Evolutionary conservation across 1,140 invertebrate species (phyloP), one percentile per base, ranked within the genome.

Genomic region (Bombus waltoni): DNA sequence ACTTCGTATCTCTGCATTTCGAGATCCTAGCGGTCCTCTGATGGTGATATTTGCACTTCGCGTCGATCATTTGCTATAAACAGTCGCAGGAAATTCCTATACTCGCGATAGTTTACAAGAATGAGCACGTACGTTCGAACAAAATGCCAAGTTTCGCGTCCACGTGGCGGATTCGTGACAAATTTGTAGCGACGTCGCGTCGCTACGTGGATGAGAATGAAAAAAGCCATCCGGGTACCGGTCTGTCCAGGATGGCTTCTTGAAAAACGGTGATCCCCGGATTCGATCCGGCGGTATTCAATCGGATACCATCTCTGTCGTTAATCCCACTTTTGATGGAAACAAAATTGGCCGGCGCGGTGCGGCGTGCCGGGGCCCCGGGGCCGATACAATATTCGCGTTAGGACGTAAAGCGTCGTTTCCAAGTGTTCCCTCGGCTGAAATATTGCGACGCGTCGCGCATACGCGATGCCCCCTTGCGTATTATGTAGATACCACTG

Each of bases 391-490:
- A 78, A 84, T 84, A 84, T 78, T 78, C 82, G 74, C 73, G 65
- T 53, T 62, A 53, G 35, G 66, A 59, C 82, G 81, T 77, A 71
- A 84, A 84, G 66, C 82, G 82, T 44, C 68, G 66, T 66, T 78
- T 40, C 88, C 78, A 76, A 88, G 87, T 78, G 78, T 59, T 83
- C 59, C 65, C 75, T 18, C 53, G 71, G 88, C 72, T 88, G 86
- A 88, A 85, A 85, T 89, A 88, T 88, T 80, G 66, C 88, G 78
- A 89, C 82, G 78, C 75, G 82, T 68, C 82, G 71, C 87, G 86
- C 71, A 81, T 88, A 84, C 86, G 59, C 42, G 73, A 76, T 53
- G 44, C 47, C n/a, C 40, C 65, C 35, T 35, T 66, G 71, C 81
- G 72, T 65, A 89, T 89, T 89, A 88, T 85, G 88, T 79, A 85